Conservation (phyloP, 2,797 vertebrate species). For the Leptoclinus maculatus region DNA sequence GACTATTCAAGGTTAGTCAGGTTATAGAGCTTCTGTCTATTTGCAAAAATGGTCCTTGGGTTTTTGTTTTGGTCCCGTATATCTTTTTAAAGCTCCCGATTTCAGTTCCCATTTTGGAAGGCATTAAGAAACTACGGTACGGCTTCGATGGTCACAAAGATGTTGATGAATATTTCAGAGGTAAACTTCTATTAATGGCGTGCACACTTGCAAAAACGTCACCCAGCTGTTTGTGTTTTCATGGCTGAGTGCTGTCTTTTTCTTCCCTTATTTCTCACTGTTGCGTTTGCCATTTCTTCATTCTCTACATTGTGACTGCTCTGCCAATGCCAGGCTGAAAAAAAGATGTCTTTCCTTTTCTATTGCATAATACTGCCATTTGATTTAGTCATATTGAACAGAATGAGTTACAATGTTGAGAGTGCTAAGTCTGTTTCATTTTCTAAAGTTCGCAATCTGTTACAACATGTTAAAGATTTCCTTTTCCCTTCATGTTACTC, state of each 20-base stretch:
- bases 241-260: constrained; percentile 49
- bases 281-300: constrained; percentile 47
- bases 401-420: constrained; percentile 74
- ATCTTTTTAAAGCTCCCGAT: constrained; percentile 45
- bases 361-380: constrained; percentile 81
- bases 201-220: constrained; percentile 57
- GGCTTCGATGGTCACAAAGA: constrained; percentile 59
- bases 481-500: constrained; percentile 25
- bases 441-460: constrained; percentile 46
- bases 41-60: constrained; percentile 59
- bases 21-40: constrained; percentile 69
- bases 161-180: constrained; percentile 75
- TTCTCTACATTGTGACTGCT: constrained; percentile 64
- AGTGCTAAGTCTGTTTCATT: constrained; percentile 83
- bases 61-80: constrained; percentile 47
- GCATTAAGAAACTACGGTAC: constrained; percentile 52
- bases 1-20: constrained; percentile 67
- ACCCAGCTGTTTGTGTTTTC: constrained; percentile 57
- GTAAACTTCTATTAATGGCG: constrained; percentile 58
- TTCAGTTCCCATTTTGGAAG: constrained; percentile 61
- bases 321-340: constrained; percentile 62
- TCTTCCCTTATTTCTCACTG: constrained; percentile 3
- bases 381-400: constrained; percentile 75
- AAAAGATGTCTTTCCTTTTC: constrained; percentile 78
- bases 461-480: constrained; percentile 32